Evolutionary conservation across 1,140 invertebrate genomes (phyloP), one percentile per base, ranked within the genome.

Genomic region (Drosophila azteca): DNA sequence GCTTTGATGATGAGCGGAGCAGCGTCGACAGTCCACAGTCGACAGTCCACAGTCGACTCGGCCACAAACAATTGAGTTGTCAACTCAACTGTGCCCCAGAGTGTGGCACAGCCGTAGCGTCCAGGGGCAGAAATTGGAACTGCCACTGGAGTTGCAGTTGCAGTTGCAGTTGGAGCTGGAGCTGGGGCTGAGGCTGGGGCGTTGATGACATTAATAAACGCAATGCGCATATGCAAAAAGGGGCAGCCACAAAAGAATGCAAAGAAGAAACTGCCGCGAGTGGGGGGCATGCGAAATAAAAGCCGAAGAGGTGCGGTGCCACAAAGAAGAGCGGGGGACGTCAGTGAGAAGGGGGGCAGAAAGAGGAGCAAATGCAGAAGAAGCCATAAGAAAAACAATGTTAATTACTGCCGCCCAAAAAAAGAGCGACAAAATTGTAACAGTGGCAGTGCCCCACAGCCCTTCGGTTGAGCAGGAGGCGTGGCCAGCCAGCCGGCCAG

Each of bases 191-290:
- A 64, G 77, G 81, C 81, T 63, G 57, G 68, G 77, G 81, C 81
- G 82, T 87, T 85, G 81, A 85, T 85, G 81, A 68, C 81, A 85
- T 85, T 85, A 85, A 85, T 85, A 85, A 85, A 81, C 61, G 81
- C 68, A 80, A 76, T 58, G 68, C 45, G 50, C 72, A 77, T 84
- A 84, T 84, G 80, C 81, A 84, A 85, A 83, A 80, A 35, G 39
- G 31, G 11, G 17, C 45, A 6, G 31, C 43, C 61, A 13, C 5
- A 39, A 22, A 11, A 13, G n/a, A 52, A 46, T 39, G 35, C 35
- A 13, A 39, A 13, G 35, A 39, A 39, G 31, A 31, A 31, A 31
- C 31, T 3, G 31, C 31, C 31, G 31, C 31, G 8, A 9, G 31
- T 9, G 9, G 31, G 31, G 8, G 31, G 8, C 31, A 8, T 31